Evolutionary conservation across 1,140 invertebrate species (phyloP), one percentile per base, ranked within the genome.

Genomic region (Brachionus rubens): DNA sequence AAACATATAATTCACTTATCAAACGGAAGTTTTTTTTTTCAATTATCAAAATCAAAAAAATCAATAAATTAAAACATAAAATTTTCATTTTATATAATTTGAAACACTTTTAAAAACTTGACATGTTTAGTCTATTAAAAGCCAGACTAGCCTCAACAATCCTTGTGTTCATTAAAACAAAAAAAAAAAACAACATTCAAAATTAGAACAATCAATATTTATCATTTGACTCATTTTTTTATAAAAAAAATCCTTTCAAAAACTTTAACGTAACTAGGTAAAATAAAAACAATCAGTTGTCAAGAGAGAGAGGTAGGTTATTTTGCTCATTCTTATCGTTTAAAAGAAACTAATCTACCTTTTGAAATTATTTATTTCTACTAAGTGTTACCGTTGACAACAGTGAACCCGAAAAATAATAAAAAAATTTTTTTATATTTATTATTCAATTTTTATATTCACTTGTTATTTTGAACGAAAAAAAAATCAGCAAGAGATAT

Each of bases 371-470:
- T n/a, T n/a, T n/a, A n/a, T n/a, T n/a, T n/a, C n/a, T 59, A 59
- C 54, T 33, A 28, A 59, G 54, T n/a, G n/a, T 59, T 59, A 59
- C 54, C 54, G 54, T 59, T 59, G 54, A 59, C 54, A 59, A 59
- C 54, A 59, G n/a, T 33, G 28, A 59, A 59, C 54, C 54, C 33
- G 36, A 59, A 36, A 33, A 28, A 59, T 19, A 59, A 59, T 33
- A 36, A 59, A 59, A 59, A n/a, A 59, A 59, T 59, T 36, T 36
- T 5, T 33, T 33, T 16, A 59, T 33, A 59, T 59, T 59, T 59
- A 59, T 59, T 59, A 59, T 28, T 59, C 36, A 59, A 59, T 59
- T 36, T n/a, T n/a, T n/a, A n/a, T n/a, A 59, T 59, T 59, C 54
- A 59, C 19, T 59, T 59, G 54, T 33, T 59, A 59, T n/a, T n/a